Base-by-base conservation (phyloP, 2,797 vertebrate genomes). In the Scolopax bukidnonensis region DNA sequence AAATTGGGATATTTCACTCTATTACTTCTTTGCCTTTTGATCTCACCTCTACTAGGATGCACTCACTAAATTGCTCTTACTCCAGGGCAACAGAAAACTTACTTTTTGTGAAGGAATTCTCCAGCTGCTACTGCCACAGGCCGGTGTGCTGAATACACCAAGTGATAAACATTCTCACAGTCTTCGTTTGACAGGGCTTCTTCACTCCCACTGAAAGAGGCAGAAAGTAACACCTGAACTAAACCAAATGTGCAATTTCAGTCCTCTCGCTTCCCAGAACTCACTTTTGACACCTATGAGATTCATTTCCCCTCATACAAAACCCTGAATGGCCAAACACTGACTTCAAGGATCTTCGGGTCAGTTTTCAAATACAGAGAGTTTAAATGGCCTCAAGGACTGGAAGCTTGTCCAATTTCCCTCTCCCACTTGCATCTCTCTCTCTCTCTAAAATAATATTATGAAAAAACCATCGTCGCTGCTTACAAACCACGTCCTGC, bases 101-200 rank as follows among this genome's bases (percentile, higher is more conserved):
- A 99, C 99, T 99, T 99, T 97, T 99, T 99, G 96, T 99, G 99
- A 90, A 99, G 98, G 89, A 99, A 99, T 90, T 99, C 99, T 93
- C 99, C 99, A 63, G 99, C 99, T 50, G 99, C 99, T 10, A 99
- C 99, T 20, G 99, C 99, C 86, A 99, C 99, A 14, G 99, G 99
- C n/a, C 99, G 98, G 95, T 99, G 99, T 83, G 99, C 99, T 3
- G 99, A 99, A 96, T 99, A 99, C 9, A 99, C 99, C 97, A 99
- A 98, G 97, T 99, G 99, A 97, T 99, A 99, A 73, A 99, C 99
- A 50, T 99, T 99, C 98, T 99, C 99, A 91, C 99, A 99, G 98
- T 99, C 99, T 97, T 99, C 99, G 48, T 99, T 99, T 33, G 99
- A 99, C 97, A 99, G 97, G 80, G 99, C 99, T 94, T 99, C 99